These are phyloP conservation scores for Sesia apiformis DNA, from an alignment of 2,888 invertebrate genomes.

Conservation along the genomic window DNA sequence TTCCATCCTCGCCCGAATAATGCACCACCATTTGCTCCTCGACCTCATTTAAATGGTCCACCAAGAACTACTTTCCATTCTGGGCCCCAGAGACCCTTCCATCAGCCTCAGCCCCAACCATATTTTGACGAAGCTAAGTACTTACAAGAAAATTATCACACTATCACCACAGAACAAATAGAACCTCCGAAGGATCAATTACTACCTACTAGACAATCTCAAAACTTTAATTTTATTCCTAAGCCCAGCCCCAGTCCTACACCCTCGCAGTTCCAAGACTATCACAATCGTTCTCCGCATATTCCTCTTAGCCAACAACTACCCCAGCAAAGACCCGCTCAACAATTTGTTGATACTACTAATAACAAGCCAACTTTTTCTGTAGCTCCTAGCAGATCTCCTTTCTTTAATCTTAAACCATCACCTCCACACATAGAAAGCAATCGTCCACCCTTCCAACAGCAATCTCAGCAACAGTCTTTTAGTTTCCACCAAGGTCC, in stretches of 20 bases:
- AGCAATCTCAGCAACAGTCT: slow-evolving; percentile 36
- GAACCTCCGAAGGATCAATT: slow-evolving; percentile 59
- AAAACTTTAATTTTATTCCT: slow-evolving; percentile 39
- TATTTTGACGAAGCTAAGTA: slow-evolving; percentile 69
- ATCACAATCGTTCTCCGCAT: slow-evolving; percentile 40
- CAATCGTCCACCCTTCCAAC: slow-evolving; percentile 52
- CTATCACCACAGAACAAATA: slow-evolving; percentile 64
- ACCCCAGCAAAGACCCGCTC: slow-evolving; percentile 59
- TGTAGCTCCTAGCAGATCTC: slow-evolving; percentile 46
- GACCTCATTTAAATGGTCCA: slow-evolving; percentile 57
- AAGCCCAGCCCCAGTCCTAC: slow-evolving; percentile 46
- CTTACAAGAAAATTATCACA: slow-evolving; percentile 69
- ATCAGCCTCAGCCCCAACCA: slow-evolving; percentile 43
- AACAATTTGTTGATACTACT: slow-evolving; percentile 49
- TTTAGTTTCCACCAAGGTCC: slow-evolving; percentile 62
- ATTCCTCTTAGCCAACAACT: slow-evolving; percentile 60
- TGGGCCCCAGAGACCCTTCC: slow-evolving; percentile 72
- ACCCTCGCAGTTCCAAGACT: slow-evolving; percentile 47
- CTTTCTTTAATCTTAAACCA: slow-evolving; percentile 61
- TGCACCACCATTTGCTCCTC: slow-evolving; percentile 36
- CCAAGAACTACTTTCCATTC: slow-evolving; percentile 55
- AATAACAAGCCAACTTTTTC: slow-evolving; percentile 48
- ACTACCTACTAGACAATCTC: slow-evolving; percentile 42
- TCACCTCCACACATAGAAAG: slow-evolving; percentile 59
- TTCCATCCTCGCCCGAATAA: slow-evolving; percentile 45